Percentiles rank a stretch among this genome's conserved stretches.
Evolutionary conservation across 1,140 invertebrate species (phyloP).

Genomic region (Antheraea mylitta): DNA sequence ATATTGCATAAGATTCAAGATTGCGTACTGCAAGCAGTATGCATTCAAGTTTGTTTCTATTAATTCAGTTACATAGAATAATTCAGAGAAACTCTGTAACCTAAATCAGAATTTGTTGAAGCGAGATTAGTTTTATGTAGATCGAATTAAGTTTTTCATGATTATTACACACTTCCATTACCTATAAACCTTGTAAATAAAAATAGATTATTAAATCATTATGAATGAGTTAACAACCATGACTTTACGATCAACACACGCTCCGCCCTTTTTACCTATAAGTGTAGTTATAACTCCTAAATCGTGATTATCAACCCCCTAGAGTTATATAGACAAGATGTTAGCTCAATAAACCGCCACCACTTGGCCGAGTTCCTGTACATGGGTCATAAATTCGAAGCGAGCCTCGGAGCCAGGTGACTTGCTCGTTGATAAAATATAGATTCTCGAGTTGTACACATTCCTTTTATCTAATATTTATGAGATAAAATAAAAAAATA

Average conservation of each 20-base stretch:
- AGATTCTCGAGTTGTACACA: neutral
- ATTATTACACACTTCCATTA: too few species aligned
- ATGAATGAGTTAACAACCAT: too few species aligned
- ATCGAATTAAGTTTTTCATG: too few species aligned
- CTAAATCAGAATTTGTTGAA: too few species aligned
- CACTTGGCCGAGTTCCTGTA: constrained; percentile 50
- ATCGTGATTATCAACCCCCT: constrained; percentile 30
- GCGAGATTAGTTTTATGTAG: too few species aligned
- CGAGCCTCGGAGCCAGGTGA: constrained; percentile 45
- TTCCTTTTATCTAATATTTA: neutral
- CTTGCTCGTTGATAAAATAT: constrained; percentile 19
- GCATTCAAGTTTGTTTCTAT: too few species aligned
- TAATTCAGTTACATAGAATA: too few species aligned
- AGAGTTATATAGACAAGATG: constrained; percentile 37
- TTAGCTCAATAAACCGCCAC: constrained; percentile 39
- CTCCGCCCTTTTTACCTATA: neutral
- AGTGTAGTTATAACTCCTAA: constrained; percentile 15
- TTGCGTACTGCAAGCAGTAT: too few species aligned
- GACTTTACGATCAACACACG: neutral
- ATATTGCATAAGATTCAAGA: too few species aligned
- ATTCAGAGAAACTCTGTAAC: too few species aligned
- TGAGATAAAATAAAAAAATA: neutral
- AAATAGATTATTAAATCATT: too few species aligned
- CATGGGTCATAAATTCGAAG: constrained; percentile 39
- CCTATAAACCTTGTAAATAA: too few species aligned